phyloP scores from a whole-genome alignment of 2,113 vertebrate genomes.

The Mustelus asterias region DNA sequence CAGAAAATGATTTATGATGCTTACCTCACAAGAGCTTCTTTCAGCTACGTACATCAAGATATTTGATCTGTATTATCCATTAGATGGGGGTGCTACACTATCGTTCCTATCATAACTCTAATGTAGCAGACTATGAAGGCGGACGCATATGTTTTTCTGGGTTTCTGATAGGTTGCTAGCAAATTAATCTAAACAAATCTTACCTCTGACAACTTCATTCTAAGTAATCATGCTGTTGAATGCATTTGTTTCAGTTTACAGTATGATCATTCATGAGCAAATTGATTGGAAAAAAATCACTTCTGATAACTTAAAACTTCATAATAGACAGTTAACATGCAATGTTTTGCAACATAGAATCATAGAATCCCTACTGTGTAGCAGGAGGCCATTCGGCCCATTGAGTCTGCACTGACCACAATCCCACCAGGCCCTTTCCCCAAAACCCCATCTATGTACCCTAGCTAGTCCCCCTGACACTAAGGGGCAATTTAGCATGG shows the following conservation, averaged over 20 bases:
- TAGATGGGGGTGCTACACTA: neutral
- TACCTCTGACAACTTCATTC: neutral
- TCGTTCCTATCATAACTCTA: neutral
- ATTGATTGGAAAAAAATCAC: neutral
- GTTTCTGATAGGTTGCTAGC: constrained; percentile 10
- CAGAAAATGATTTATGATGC: neutral
- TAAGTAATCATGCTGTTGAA: neutral
- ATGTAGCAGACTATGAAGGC: neutral
- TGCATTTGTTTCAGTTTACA: neutral
- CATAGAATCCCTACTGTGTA: no score
- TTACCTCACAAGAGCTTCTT: neutral
- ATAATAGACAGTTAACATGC: neutral
- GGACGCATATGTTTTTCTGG: neutral
- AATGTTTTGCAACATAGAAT: neutral
- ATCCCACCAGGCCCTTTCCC: no score
- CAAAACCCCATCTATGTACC: no score
- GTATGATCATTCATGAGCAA: neutral
- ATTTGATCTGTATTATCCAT: constrained; percentile 17
- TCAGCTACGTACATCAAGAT: neutral
- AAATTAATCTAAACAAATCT: constrained; percentile 9
- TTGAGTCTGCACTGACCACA: no score
- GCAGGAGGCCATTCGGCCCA: no score
- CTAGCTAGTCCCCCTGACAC: no score
- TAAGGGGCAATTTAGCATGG: no score
- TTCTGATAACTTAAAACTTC: neutral